Evolutionary conservation across 1,140 invertebrate genomes (phyloP).

Genomic region (Acromyrmex echinatior): DNA sequence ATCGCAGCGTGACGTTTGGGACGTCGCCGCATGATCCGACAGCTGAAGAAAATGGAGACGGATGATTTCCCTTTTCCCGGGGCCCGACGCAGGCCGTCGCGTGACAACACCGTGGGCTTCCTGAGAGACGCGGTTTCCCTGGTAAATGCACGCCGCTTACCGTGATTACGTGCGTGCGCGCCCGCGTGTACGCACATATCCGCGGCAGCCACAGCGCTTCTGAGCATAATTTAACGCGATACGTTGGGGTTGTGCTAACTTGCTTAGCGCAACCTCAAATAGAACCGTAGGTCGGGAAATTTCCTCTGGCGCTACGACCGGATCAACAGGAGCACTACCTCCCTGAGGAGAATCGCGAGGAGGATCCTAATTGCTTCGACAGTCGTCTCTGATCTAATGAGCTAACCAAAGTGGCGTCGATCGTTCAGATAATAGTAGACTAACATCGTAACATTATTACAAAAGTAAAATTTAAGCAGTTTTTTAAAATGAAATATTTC

Average conservation of each 20-base stretch:
- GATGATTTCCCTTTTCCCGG: slow-evolving; percentile 76
- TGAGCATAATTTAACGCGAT: slow-evolving; percentile 87
- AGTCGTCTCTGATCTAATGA: slow-evolving; percentile 62
- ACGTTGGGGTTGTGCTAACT: slow-evolving; percentile 86
- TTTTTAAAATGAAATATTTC: background rate
- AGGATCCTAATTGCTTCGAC: slow-evolving; percentile 66
- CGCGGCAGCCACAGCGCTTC: slow-evolving; percentile 75
- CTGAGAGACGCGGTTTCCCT: slow-evolving; percentile 68
- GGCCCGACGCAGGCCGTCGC: slow-evolving; percentile 64
- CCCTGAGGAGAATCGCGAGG: slow-evolving; percentile 62
- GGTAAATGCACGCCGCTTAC: slow-evolving; percentile 67
- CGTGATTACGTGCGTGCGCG: slow-evolving; percentile 69
- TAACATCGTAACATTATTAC: background rate
- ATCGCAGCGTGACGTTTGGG: slow-evolving; percentile 13
- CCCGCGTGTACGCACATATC: slow-evolving; percentile 56
- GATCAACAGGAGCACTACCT: slow-evolving; percentile 61
- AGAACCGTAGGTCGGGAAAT: slow-evolving; percentile 80
- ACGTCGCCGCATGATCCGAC: slow-evolving; percentile 64
- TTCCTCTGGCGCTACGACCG: slow-evolving; percentile 67
- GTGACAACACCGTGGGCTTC: slow-evolving; percentile 62
- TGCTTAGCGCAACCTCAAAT: slow-evolving; percentile 87
- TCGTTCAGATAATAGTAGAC: slow-evolving; percentile 25
- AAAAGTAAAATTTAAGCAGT: background rate
- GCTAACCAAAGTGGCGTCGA: slow-evolving; percentile 52
- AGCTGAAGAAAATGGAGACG: slow-evolving; percentile 76